phyloP scores from a whole-genome alignment of 2,888 invertebrate genomes.

The Gibbula magus region DNA sequence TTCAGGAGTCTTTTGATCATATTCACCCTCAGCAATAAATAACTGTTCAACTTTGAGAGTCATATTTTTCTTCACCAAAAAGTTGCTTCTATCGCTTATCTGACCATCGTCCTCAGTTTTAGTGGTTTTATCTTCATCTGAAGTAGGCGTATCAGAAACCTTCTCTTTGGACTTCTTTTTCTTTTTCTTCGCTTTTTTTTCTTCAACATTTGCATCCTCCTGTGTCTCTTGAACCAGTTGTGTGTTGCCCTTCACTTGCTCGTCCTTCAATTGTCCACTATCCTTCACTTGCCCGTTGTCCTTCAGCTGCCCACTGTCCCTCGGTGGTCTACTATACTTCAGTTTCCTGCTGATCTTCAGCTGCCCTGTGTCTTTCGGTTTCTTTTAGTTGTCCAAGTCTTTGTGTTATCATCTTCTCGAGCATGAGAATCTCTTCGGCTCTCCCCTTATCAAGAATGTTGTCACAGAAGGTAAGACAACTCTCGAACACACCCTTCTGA shows the following conservation, averaged over 20 bases:
- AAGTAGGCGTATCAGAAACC: background rate
- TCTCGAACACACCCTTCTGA: background rate
- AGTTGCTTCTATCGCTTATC: background rate
- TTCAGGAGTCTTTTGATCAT: background rate
- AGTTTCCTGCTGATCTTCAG: background rate
- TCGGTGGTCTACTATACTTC: background rate
- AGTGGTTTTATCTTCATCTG: background rate
- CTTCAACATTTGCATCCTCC: background rate
- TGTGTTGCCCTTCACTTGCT: background rate
- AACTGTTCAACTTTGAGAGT: background rate
- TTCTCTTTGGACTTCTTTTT: background rate
- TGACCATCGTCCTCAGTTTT: background rate
- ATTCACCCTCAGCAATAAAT: background rate
- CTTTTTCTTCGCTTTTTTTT: background rate
- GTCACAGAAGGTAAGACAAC: background rate
- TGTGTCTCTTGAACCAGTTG: background rate
- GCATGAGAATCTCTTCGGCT: background rate
- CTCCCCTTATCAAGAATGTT: background rate
- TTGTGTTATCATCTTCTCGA: background rate
- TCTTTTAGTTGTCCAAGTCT: background rate
- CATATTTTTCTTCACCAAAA: background rate
- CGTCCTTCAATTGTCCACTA: background rate
- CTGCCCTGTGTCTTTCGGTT: background rate
- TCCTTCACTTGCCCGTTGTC: background rate
- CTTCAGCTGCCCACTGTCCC: too few relatives aligned